Base-by-base conservation (phyloP, 2,113 vertebrate species). In the Natator depressus region DNA sequence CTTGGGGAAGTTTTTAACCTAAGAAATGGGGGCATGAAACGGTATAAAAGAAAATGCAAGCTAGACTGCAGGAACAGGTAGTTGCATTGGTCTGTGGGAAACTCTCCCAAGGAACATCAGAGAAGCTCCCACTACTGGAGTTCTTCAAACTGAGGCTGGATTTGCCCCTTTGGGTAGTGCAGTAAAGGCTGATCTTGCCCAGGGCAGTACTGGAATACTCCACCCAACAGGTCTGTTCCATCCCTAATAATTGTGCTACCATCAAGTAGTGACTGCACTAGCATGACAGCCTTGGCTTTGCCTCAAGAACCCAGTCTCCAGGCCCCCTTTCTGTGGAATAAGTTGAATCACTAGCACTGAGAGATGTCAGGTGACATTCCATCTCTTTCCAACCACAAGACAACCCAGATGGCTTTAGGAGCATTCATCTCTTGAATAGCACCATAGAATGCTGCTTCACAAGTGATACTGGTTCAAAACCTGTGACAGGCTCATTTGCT, bases 381-480 rank as follows among this genome's bases (percentile, higher is more conserved):
- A 17, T 35, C 62, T 31, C 31, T 65, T 35, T 65, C 31, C 62
- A 65, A n/a, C 62, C 62, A 65, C 31, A 65, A 35, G 62, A 16
- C 31, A 65, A n/a, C 6, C 16, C 62, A 17, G 59, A 62, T 3
- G 17, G 35, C 35, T 69, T 69, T 69, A 69, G 17, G 62, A n/a
- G 7, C 8, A 8, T n/a, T 16, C 2, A 7, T 17, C 8, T 57
- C 69, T 83, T 51, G 57, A 6, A 53, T 75, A 0, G 0, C 17
- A 62, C 11, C 38, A 80, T 29, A 0, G 1, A 59, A 81, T 17
- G 8, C 62, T 69, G 42, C 76, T 78, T 94, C 47, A 13, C 24
- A 49, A 38, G 12, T 85, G 54, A 57, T 25, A 8, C 12, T 47
- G 54, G 8, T 65, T 55, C 62, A 57, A 42, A 35, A 51, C 62